Conservation (phyloP, 2,888 invertebrate species). For the Cantharis flavilabris region DNA sequence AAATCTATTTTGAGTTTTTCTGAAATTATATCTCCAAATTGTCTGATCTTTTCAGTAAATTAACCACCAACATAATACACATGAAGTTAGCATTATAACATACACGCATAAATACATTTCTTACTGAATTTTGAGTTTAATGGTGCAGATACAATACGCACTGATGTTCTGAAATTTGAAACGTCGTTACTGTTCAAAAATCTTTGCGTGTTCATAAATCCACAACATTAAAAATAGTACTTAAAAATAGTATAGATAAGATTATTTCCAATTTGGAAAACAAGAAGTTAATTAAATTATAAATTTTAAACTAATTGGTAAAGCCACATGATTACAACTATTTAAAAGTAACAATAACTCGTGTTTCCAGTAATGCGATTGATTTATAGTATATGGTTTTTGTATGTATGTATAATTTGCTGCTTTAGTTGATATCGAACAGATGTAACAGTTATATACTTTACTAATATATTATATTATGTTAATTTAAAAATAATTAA, state of each 20-base stretch:
- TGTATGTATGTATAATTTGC: no score
- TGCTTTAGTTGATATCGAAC: no score
- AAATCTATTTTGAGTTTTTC: neutral
- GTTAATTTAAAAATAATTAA: no score
- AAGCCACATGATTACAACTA: neutral
- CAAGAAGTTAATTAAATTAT: neutral
- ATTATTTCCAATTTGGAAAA: neutral
- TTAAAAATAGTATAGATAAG: neutral
- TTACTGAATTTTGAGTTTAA: conserved; percentile 9
- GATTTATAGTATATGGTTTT: neutral
- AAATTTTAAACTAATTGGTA: neutral
- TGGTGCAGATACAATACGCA: conserved; percentile 16
- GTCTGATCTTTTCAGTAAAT: neutral
- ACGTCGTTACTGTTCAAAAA: neutral
- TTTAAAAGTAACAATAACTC: neutral
- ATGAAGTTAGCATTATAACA: neutral
- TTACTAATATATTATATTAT: no score
- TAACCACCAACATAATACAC: neutral
- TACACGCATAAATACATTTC: neutral
- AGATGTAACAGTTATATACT: no score
- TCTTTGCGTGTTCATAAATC: neutral
- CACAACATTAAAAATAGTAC: neutral
- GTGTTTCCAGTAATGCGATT: neutral
- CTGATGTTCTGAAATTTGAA: neutral
- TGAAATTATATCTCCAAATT: neutral